phyloP scores from a whole-genome alignment of 2,888 invertebrate genomes.

The Mechanitis mazaeus region DNA sequence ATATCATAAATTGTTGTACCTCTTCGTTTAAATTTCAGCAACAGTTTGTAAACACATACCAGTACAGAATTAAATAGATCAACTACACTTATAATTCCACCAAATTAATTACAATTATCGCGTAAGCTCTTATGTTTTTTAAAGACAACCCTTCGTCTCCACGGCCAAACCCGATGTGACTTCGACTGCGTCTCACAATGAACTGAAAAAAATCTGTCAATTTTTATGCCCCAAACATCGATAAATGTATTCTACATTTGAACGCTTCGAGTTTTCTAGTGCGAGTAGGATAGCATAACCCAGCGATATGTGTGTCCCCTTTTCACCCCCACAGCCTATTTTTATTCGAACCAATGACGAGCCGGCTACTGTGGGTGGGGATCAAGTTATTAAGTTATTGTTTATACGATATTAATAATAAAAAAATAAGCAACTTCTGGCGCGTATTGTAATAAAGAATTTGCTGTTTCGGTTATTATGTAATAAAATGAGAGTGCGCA shows the following conservation, averaged over 20 bases:
- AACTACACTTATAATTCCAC: conserved; percentile 40
- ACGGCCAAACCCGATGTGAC: conserved; percentile 44
- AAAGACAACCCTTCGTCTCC: conserved; percentile 54
- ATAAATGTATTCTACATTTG: conserved; percentile 73
- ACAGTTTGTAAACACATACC: conserved; percentile 39
- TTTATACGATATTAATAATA: conserved; percentile 73
- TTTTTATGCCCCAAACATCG: conserved; percentile 76
- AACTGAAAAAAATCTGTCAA: conserved; percentile 77
- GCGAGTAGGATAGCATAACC: conserved; percentile 42
- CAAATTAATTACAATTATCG: conserved; percentile 30
- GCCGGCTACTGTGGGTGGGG: conserved; percentile 66
- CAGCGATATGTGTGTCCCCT: conserved; percentile 48
- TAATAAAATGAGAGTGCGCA: conserved; percentile 51
- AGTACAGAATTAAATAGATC: conserved; percentile 29
- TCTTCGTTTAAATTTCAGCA: conserved; percentile 24
- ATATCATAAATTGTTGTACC: conserved; percentile 24
- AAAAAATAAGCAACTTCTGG: conserved; percentile 60
- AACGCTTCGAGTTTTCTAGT: conserved; percentile 66
- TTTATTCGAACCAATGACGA: conserved; percentile 66
- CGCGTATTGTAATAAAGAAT: conserved; percentile 55
- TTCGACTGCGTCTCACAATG: conserved; percentile 55
- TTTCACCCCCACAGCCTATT: conserved; percentile 71
- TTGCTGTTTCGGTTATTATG: conserved; percentile 50
- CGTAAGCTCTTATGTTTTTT: conserved; percentile 43
- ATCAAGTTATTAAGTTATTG: conserved; percentile 73